These are phyloP conservation scores for Macroteleia sp. DNA, from an alignment of 2,888 invertebrate species.

Conservation along the genomic window DNA sequence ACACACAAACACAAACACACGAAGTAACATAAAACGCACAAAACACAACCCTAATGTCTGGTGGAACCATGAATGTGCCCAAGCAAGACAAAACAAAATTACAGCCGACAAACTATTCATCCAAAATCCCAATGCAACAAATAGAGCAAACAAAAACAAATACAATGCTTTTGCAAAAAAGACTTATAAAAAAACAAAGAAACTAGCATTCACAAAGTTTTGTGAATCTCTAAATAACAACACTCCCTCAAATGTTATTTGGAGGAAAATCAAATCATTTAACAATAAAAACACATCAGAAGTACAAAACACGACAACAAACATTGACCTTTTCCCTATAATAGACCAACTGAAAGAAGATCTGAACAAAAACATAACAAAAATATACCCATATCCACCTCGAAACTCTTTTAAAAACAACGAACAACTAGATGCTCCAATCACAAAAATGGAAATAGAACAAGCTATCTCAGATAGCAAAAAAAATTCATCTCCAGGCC, in stretches of 20 bases:
- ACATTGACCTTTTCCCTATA: background rate
- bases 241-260: background rate
- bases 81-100: background rate
- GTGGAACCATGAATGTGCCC: background rate
- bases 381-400: slow-evolving; percentile 1
- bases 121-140: background rate
- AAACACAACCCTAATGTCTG: background rate
- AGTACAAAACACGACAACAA: background rate
- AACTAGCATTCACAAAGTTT: background rate
- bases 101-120: slow-evolving; percentile 1
- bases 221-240: background rate
- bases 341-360: background rate
- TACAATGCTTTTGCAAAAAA: background rate
- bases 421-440: background rate
- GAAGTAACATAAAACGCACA: background rate
- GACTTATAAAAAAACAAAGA: background rate
- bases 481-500: background rate
- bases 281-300: slow-evolving; percentile 1
- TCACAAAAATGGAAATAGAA: background rate
- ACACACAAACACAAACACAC: background rate
- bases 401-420: background rate
- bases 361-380: background rate
- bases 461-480: background rate
- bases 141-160: background rate
- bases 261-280: slow-evolving; percentile 3